Percentiles rank a stretch among this genome's conserved stretches.
Evolutionary conservation across 2,797 vertebrate species (phyloP).

Genomic region (Acipenser transmontanus): DNA sequence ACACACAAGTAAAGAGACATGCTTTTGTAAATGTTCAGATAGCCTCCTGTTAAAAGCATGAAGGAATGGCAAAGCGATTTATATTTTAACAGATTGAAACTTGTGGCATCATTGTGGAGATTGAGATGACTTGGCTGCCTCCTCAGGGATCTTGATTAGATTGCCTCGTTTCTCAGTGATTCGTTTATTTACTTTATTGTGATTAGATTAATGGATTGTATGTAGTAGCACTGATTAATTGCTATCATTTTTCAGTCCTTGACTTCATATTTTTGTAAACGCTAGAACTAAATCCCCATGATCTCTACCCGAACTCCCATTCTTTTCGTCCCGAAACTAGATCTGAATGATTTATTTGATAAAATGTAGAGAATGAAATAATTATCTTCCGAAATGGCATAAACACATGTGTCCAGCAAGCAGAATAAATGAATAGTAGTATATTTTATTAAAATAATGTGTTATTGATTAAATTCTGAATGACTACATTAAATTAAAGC

Average conservation of each 20-base stretch:
- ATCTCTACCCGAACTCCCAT: slow-evolving; percentile 15
- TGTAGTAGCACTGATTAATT: slow-evolving; percentile 64
- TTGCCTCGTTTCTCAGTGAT: slow-evolving; percentile 20
- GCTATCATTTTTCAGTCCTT: slow-evolving; percentile 45
- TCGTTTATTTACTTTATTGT: slow-evolving; percentile 48
- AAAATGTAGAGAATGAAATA: slow-evolving; percentile 42
- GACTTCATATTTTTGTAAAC: slow-evolving; percentile 45
- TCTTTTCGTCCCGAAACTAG: slow-evolving; percentile 22
- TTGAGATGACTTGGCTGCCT: slow-evolving; percentile 19
- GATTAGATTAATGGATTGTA: slow-evolving; percentile 48
- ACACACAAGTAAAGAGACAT: no score
- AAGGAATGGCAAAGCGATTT: no score
- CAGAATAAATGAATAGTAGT: slow-evolving; percentile 22
- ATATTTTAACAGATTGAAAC: no score
- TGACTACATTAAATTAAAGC: slow-evolving; percentile 18
- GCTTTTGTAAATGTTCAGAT: no score
- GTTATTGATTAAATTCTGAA: slow-evolving; percentile 42
- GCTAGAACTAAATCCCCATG: slow-evolving; percentile 33
- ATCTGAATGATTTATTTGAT: slow-evolving; percentile 46
- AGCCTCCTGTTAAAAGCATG: no score
- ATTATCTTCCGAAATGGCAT: slow-evolving; percentile 40
- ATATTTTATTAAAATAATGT: slow-evolving; percentile 54
- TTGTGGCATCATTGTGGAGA: no score
- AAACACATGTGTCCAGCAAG: slow-evolving; percentile 29
- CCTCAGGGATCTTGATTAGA: slow-evolving; percentile 15